Evolutionary conservation across 1,140 invertebrate species (phyloP).

Genomic region (Solenopsis fugax): DNA sequence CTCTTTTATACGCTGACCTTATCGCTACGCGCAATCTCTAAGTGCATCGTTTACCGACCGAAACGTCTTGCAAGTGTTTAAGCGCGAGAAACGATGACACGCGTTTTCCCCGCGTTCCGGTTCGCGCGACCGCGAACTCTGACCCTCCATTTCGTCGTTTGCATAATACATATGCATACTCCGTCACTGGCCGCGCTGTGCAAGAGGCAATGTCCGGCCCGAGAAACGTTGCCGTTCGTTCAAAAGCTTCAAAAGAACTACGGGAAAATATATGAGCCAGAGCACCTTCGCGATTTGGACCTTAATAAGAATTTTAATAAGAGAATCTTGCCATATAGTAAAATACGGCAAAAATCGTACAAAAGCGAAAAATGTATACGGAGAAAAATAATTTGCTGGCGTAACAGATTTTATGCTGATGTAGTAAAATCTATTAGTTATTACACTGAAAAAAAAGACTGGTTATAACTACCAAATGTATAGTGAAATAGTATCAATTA

Average conservation of each 20-base stretch:
- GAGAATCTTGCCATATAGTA: not conserved
- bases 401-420: too few relatives aligned
- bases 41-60: not conserved
- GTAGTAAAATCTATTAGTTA: too few relatives aligned
- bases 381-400: too few relatives aligned
- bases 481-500: too few relatives aligned
- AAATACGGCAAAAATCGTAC: not conserved
- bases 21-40: constrained; percentile 55
- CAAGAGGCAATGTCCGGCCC: constrained; percentile 3
- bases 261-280: not conserved
- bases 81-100: constrained; percentile 41
- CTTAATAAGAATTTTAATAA: constrained; percentile 3
- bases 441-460: too few relatives aligned
- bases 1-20: constrained; percentile 42
- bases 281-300: not conserved
- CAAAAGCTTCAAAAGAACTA: constrained; percentile 24
- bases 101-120: constrained; percentile 25
- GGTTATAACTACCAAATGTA: too few relatives aligned
- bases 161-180: constrained; percentile 44
- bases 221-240: not conserved
- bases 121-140: constrained; percentile 51
- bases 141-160: constrained; percentile 46
- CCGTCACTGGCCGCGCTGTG: not conserved
- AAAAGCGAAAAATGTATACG: not conserved
- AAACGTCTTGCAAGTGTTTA: not conserved